Percentiles rank a stretch among this genome's conserved stretches.
Evolutionary conservation across 2,797 vertebrate genomes (phyloP).

Genomic region (Enteromius trimaculatus): DNA sequence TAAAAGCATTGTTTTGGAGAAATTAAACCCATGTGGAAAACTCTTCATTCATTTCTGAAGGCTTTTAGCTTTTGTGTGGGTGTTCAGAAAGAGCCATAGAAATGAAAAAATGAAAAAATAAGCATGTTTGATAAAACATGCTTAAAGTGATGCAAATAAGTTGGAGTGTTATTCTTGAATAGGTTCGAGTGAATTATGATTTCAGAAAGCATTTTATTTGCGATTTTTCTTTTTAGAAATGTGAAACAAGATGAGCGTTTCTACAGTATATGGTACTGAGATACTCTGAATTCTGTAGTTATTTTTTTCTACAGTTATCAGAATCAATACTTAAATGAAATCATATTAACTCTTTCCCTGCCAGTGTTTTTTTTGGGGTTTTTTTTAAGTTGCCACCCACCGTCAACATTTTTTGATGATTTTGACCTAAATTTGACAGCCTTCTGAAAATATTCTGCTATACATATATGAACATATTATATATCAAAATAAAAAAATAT

Average conservation of each 20-base stretch:
- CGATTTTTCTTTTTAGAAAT: neutral
- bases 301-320: neutral
- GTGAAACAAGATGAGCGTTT: neutral
- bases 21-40: neutral
- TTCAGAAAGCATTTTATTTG: neutral
- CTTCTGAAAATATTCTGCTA: too few relatives aligned
- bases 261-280: neutral
- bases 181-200: neutral
- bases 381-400: too few relatives aligned
- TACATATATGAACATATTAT: too few relatives aligned
- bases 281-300: neutral
- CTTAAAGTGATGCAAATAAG: neutral
- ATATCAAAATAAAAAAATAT: too few relatives aligned
- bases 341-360: neutral
- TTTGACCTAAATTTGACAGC: too few relatives aligned
- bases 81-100: neutral
- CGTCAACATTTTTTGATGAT: too few relatives aligned
- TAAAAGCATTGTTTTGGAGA: neutral
- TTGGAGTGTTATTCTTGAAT: neutral
- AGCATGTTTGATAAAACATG: neutral
- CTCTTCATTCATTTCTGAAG: neutral
- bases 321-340: neutral
- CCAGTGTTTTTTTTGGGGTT: too few relatives aligned
- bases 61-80: neutral
- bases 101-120: neutral